phyloP scores from a whole-genome alignment of 2,888 invertebrate species.

The Drosophila algonquin region DNA sequence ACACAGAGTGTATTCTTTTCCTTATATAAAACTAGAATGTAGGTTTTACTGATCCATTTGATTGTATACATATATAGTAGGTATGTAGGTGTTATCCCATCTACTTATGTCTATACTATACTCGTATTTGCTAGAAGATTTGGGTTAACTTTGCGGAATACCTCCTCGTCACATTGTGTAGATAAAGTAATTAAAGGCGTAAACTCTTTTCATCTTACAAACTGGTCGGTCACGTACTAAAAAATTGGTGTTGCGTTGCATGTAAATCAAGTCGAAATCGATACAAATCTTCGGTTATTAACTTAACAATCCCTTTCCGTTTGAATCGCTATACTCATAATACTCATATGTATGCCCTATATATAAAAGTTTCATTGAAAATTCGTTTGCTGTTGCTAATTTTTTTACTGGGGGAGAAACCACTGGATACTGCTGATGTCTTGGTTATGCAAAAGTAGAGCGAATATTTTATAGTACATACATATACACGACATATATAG shows the following conservation, averaged over 20 bases:
- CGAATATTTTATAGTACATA: conserved; percentile 14
- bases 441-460: conserved; percentile 10
- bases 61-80: background rate
- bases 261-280: conserved; percentile 60
- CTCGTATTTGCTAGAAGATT: conserved; percentile 46
- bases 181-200: conserved; percentile 81
- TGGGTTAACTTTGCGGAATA: conserved; percentile 15
- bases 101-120: conserved; percentile 17
- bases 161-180: conserved; percentile 56
- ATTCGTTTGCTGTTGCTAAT: conserved; percentile 53
- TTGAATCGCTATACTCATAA: conserved; percentile 38
- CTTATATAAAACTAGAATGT: conserved; percentile 8
- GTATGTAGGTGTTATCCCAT: background rate
- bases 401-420: conserved; percentile 29
- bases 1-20: conserved; percentile 55
- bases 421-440: conserved; percentile 30
- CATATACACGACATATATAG: conserved; percentile 18
- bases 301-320: conserved; percentile 36
- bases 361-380: conserved; percentile 61
- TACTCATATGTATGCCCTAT: background rate
- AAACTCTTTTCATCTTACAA: conserved; percentile 32
- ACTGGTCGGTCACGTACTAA: conserved; percentile 35
- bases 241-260: conserved; percentile 73
- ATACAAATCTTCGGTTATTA: conserved; percentile 43
- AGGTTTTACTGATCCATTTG: background rate